Evolutionary conservation across 2,888 invertebrate genomes (phyloP).

Genomic region (Chymomyza caudatula): DNA sequence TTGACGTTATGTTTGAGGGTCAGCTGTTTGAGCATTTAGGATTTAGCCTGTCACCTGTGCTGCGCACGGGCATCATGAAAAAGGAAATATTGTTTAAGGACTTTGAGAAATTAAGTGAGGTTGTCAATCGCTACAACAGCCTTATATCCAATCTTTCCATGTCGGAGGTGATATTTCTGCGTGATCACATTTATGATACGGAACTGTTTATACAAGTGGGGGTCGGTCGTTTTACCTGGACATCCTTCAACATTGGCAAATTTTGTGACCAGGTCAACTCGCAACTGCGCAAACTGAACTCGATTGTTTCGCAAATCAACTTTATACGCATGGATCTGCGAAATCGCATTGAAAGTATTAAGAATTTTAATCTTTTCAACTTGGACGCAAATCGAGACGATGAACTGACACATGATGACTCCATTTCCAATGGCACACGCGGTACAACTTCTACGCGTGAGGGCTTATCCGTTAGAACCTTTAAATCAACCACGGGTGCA

Average conservation of each 20-base stretch:
- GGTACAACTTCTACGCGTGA: neutral
- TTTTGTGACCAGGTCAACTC: constrained; percentile 82
- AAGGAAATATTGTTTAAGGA: constrained; percentile 81
- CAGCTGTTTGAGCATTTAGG: constrained; percentile 87
- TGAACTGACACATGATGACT: neutral
- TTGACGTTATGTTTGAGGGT: constrained; percentile 85
- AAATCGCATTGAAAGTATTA: constrained; percentile 80
- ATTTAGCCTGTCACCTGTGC: constrained; percentile 79
- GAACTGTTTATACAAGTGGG: constrained; percentile 90
- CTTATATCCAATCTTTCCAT: constrained; percentile 83
- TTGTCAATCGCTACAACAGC: constrained; percentile 83
- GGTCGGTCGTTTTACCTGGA: constrained; percentile 90
- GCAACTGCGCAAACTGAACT: constrained; percentile 81
- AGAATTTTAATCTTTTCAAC: constrained; percentile 80
- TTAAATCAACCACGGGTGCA: constrained; percentile 37
- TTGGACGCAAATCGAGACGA: constrained; percentile 41
- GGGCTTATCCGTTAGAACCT: constrained; percentile 7
- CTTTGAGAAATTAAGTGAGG: constrained; percentile 81
- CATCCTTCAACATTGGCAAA: constrained; percentile 88
- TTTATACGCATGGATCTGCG: constrained; percentile 83
- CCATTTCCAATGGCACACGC: neutral
- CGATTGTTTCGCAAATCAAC: constrained; percentile 84
- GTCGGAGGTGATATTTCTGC: constrained; percentile 86
- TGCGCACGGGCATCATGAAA: constrained; percentile 80
- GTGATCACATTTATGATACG: constrained; percentile 83